Evolutionary conservation across 2,797 vertebrate genomes (phyloP), one percentile per base, ranked within the genome.

Genomic region (Semaprochilodus insignis): DNA sequence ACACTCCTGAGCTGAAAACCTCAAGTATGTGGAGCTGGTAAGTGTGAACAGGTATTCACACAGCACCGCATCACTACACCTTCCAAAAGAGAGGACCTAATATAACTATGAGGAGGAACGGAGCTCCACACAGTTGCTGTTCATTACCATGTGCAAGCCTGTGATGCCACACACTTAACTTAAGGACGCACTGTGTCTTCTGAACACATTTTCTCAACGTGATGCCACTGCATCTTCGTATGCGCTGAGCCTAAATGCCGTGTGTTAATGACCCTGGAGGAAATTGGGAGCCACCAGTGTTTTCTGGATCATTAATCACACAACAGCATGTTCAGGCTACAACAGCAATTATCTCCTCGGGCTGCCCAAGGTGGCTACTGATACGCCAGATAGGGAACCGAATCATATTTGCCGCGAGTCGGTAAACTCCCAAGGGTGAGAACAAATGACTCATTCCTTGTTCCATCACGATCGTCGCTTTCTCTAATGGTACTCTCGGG

Each of bases 321-420:
- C 59, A 36, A 36, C n/a, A 83, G 67, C 73, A 73, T 60, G 55
- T 54, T 69, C 31, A 21, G 27, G 27, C 69, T 62, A 60, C 71
- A 34, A 57, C 60, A 51, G 84, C 65, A 80, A 73, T 82, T 66
- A 82, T 72, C 81, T 80, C 44, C 48, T 80, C 65, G 6, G 62
- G 66, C 27, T 23, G 67, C 55, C 23, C 19, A 77, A 72, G 74
- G 62, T 48, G 51, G 51, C 17, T 54, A 55, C 63, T 23, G 55
- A 82, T 81, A 69, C 62, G 5, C 21, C 51, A 66, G 72, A 70
- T 19, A 70, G 63, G 55, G 31, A 25, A 54, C 66, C 57, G 59
- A 71, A 65, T 70, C 57, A 75, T 75, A 21, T 31, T 70, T 36
- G n/a, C 75, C 19, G n/a, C 17, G 23, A 73, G 69, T 31, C 60